These are phyloP conservation scores for Drosophila bocqueti DNA, from an alignment of 1,140 invertebrate genomes.

Conservation along the genomic window DNA sequence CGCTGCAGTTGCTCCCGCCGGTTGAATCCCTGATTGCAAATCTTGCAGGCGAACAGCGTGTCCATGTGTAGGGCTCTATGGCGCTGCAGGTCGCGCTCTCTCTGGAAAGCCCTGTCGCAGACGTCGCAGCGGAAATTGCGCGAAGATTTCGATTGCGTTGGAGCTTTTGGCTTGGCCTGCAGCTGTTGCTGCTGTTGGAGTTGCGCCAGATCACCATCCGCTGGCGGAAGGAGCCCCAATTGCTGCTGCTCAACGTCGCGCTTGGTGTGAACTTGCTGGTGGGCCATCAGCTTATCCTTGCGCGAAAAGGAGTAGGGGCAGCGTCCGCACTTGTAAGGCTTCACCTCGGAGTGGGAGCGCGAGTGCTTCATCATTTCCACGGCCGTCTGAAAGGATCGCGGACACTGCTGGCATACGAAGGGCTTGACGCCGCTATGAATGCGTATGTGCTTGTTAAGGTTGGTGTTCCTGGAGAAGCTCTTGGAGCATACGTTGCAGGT, in stretches of 20 bases:
- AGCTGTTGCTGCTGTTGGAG: conserved; percentile 29
- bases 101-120: conserved; percentile 88
- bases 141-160: conserved; percentile 27
- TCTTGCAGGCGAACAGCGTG: conserved; percentile 87
- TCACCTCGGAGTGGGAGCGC: conserved; percentile 90
- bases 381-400: conserved; percentile 90
- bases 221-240: conserved; percentile 3
- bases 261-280: conserved; percentile 87
- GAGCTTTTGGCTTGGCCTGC: conserved; percentile 19
- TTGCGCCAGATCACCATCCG: conserved; percentile 71
- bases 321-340: conserved; percentile 89
- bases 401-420: conserved; percentile 90
- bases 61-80: conserved; percentile 88
- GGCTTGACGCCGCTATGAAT: conserved; percentile 89
- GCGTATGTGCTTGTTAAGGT: conserved; percentile 93
- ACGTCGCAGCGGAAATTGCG: conserved; percentile 86
- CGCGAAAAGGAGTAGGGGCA: conserved; percentile 89
- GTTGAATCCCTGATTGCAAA: conserved; percentile 88
- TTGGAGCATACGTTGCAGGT: conserved; percentile 89
- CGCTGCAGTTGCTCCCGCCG: conserved; percentile 89
- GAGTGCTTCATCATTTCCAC: conserved; percentile 89
- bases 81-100: conserved; percentile 88
- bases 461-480: conserved; percentile 91
- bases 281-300: conserved; percentile 87
- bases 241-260: conserved; percentile 67